Evolutionary conservation across 1,140 invertebrate species (phyloP), one percentile per base, ranked within the genome.

Genomic region (Coelopa frigida): DNA sequence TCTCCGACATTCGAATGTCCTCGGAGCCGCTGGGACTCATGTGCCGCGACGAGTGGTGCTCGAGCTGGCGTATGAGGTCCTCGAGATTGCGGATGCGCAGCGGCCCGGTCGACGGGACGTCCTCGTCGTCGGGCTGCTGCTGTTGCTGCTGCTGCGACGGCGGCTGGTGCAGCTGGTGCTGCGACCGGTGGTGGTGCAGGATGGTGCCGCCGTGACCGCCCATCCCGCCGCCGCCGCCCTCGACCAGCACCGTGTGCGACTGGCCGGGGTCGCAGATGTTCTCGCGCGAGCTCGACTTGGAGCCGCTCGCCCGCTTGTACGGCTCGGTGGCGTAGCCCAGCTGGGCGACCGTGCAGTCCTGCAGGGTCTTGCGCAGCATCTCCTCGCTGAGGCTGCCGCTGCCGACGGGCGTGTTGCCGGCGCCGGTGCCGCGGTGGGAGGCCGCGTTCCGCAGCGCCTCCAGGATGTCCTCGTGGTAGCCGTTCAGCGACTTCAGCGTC

Each of bases 381-480:
- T 84, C 81, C 49, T 83, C 78, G 45, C 77, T 78, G 7, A 81
- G 57, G 37, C 74, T 76, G 35, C 71, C 75, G 49, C 77, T 81
- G 27, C 77, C 76, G 15, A 79, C 76, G 10, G 80, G 76, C 7
- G 78, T 77, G 46, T 70, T 70, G 21, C 66, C 67, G 24, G 73
- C 70, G 4, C 72, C 77, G 6, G 75, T 72, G 35, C 81, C 79
- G 5, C 83, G 77, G 55, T 87, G 85, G 40, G 66, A 69, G 12
- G 85, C 85, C 1, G 88, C 89, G 47, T 80, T 85, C 35, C 87
- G 80, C 52, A 95, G 62, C 8, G 88, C 89, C 61, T 91, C 87
- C 36, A 95, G 74, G 53, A 95, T 87, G 55, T 92, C 87, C 55
- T 93, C 90, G 59, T 93, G 90, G 67, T 94, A 95, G 3, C 89